phyloP scores from a whole-genome alignment of 1,140 invertebrate species.

The Leptinotarsa undecemlineata region DNA sequence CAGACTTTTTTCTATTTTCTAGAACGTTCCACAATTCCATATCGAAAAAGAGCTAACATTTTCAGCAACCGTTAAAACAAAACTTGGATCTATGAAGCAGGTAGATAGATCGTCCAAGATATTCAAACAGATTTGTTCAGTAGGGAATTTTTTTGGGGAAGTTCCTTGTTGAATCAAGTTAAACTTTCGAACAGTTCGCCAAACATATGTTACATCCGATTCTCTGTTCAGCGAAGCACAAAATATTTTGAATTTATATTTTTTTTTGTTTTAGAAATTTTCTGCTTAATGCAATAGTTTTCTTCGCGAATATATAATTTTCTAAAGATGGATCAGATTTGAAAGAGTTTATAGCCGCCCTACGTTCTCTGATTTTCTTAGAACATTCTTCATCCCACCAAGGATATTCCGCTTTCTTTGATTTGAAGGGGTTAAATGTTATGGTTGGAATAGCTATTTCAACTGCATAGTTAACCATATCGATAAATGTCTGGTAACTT shows the following conservation, averaged over 20 bases:
- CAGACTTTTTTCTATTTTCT: slow-evolving; percentile 11
- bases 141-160: neutral
- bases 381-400: slow-evolving; percentile 18
- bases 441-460: neutral
- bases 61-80: neutral
- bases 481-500: neutral
- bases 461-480: neutral
- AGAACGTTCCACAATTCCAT: slow-evolving; percentile 15
- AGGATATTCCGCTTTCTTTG: no score
- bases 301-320: slow-evolving; percentile 2
- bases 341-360: slow-evolving; percentile 3
- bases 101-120: neutral
- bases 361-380: neutral
- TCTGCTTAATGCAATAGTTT: slow-evolving; percentile 7
- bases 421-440: neutral
- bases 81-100: slow-evolving; percentile 9
- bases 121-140: slow-evolving; percentile 1
- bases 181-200: slow-evolving; percentile 10
- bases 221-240: slow-evolving; percentile 3
- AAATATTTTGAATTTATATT: neutral
- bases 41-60: neutral
- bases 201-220: neutral
- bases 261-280: slow-evolving; percentile 9
- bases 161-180: neutral
- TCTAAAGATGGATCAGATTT: neutral